Conservation (phyloP, 2,797 vertebrate genomes). For the Poliocrania exsul region DNA sequence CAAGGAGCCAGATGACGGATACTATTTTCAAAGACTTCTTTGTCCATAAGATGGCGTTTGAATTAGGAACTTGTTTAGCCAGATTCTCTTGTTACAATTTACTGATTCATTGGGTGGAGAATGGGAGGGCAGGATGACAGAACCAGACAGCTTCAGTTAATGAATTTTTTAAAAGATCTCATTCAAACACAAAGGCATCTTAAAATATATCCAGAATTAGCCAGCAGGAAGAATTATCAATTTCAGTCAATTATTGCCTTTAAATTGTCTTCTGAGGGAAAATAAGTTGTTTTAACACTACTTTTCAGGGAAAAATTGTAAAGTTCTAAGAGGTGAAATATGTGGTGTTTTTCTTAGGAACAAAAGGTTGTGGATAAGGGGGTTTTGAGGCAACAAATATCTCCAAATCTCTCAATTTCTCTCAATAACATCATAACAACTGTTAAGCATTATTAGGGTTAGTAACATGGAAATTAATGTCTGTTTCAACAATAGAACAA, state of each 20-base stretch:
- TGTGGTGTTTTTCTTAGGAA: not conserved
- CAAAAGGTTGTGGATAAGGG: not conserved
- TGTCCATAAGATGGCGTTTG: constrained; percentile 79
- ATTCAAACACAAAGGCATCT: constrained; percentile 57
- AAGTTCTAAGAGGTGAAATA: not conserved
- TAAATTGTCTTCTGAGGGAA: not conserved
- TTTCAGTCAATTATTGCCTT: not conserved
- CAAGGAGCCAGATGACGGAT: constrained; percentile 70
- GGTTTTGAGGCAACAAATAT: not conserved
- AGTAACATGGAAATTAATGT: not conserved
- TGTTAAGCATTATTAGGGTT: not conserved
- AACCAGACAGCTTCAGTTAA: constrained; percentile 57
- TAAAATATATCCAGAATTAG: constrained; percentile 1
- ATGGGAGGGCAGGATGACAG: constrained; percentile 57
- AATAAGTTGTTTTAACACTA: not conserved
- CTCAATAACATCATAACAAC: not conserved
- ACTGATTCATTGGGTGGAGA: constrained; percentile 73
- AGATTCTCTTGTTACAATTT: constrained; percentile 81
- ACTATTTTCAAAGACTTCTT: constrained; percentile 79
- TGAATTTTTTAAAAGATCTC: constrained; percentile 52
- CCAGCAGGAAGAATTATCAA: not conserved
- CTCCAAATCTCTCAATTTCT: not conserved
- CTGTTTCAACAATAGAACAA: not conserved
- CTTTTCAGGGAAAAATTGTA: not conserved
- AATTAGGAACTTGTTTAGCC: constrained; percentile 79